These are phyloP conservation scores for Pachliopta kotzebuea DNA, from an alignment of 2,888 invertebrate genomes.

Conservation along the genomic window DNA sequence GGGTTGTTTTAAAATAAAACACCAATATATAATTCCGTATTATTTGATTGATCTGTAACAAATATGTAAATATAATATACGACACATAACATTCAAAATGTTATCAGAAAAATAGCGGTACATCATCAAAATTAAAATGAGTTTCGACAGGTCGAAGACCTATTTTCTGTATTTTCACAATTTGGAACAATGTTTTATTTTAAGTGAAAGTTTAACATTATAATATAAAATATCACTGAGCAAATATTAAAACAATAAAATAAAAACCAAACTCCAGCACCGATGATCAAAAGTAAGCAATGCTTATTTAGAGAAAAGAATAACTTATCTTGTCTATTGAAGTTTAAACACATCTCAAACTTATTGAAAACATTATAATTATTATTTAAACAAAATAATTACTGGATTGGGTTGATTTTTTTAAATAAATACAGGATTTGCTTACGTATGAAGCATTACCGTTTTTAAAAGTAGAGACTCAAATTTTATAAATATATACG, in stretches of 20 bases:
- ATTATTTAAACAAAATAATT: no score
- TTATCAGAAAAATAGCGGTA: no score
- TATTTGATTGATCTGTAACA: slow-evolving; percentile 15
- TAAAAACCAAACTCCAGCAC: slow-evolving; percentile 30
- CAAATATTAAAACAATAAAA: slow-evolving; percentile 5
- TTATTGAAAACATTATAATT: no score
- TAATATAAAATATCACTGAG: slow-evolving; percentile 17
- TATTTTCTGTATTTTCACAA: background rate
- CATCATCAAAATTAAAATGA: no score
- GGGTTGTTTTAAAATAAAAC: background rate
- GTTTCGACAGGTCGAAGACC: background rate
- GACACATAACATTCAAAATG: background rate
- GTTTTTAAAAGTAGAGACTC: background rate
- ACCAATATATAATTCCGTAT: slow-evolving; percentile 28
- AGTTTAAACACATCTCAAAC: no score
- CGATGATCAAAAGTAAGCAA: slow-evolving; percentile 35
- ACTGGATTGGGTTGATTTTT: no score
- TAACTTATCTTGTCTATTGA: no score
- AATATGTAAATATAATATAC: slow-evolving; percentile 4
- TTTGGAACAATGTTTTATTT: no score
- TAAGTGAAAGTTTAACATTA: background rate
- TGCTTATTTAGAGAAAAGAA: background rate
- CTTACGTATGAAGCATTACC: background rate
- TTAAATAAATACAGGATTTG: background rate
- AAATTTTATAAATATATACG: background rate